Percentiles rank a stretch among this genome's conserved stretches.
Conservation (phyloP, 2,888 invertebrate genomes). For the Lasioglossum villosulum region DNA sequence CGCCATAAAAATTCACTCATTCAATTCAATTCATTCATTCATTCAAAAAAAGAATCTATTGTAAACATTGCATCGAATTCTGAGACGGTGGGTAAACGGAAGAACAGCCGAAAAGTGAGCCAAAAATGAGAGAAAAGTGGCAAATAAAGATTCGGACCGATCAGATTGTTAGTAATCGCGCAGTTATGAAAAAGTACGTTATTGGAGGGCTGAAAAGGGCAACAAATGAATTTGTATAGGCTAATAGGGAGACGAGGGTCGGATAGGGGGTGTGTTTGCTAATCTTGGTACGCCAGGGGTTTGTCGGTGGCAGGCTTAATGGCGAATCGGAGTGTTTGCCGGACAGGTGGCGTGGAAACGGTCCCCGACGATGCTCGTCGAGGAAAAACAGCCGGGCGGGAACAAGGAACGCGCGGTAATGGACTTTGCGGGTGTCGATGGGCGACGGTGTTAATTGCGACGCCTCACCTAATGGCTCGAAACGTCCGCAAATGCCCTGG, state of each 20-base stretch:
- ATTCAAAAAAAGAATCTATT: no score
- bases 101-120: no score
- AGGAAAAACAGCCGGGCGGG: constrained; percentile 54
- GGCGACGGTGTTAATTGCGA: constrained; percentile 62
- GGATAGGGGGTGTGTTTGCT: background rate
- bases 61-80: no score
- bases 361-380: constrained; percentile 24
- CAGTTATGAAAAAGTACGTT: background rate
- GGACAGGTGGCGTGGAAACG: constrained; percentile 29
- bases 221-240: background rate
- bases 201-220: background rate
- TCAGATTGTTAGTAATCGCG: background rate
- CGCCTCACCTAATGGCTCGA: constrained; percentile 59
- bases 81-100: no score
- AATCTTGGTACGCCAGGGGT: constrained; percentile 9
- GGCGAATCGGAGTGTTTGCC: constrained; percentile 44
- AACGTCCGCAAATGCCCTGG: constrained; percentile 58
- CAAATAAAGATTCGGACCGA: background rate
- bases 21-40: no score
- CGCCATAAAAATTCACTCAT: no score
- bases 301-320: constrained; percentile 14
- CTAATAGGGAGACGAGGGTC: background rate
- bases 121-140: background rate
- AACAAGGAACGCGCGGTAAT: constrained; percentile 52
- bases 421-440: constrained; percentile 62